These are phyloP conservation scores for Anthophora plumipes DNA, from an alignment of 2,888 invertebrate species.

Conservation along the genomic window DNA sequence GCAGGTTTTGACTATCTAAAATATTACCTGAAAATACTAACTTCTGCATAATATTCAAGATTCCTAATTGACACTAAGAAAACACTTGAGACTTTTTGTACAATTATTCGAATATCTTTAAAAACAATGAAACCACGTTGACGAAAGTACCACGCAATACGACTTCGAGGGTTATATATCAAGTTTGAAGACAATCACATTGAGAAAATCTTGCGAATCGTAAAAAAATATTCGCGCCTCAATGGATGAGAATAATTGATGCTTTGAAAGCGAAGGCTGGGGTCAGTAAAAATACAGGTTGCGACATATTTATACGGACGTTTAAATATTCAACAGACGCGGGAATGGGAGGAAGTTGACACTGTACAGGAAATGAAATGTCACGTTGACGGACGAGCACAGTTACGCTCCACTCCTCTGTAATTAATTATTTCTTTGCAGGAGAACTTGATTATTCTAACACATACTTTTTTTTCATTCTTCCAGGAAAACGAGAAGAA, in stretches of 20 bases:
- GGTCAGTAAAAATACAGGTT: constrained; percentile 22
- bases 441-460: constrained; percentile 45
- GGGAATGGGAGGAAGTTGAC: constrained; percentile 25
- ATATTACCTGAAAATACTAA: too few relatives aligned
- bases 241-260: constrained; percentile 33
- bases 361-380: constrained; percentile 43
- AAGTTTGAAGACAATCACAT: neutral
- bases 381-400: constrained; percentile 27
- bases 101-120: too few relatives aligned
- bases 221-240: neutral
- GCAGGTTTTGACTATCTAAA: too few relatives aligned
- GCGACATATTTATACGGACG: constrained; percentile 41
- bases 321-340: constrained; percentile 36
- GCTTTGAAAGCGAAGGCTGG: constrained; percentile 5
- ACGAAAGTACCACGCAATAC: neutral
- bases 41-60: too few relatives aligned
- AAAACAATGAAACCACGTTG: too few relatives aligned
- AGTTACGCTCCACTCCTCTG: constrained; percentile 22
- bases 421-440: constrained; percentile 61
- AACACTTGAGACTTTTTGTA: too few relatives aligned
- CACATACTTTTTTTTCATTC: neutral
- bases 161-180: neutral
- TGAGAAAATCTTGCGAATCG: neutral
- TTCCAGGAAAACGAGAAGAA: too few relatives aligned
- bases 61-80: too few relatives aligned